Evolutionary conservation across 2,113 vertebrate species (phyloP).

Genomic region (Benitochromis conjunctus): DNA sequence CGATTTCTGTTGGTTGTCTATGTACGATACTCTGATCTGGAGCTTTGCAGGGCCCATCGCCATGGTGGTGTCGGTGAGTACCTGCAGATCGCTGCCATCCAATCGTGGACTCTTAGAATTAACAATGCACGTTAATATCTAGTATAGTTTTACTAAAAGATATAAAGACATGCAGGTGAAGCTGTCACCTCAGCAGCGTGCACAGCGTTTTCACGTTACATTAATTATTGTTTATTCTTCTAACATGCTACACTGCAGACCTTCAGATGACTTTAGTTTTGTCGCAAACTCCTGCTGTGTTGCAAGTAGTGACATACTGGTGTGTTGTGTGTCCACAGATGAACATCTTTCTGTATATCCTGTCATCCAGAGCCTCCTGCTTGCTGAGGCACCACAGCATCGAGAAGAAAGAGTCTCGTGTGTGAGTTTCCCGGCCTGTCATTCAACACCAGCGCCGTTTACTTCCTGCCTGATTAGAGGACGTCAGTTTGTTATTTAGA

Average conservation of each 20-base stretch:
- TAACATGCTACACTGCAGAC: background rate
- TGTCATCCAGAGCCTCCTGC: conserved; percentile 83
- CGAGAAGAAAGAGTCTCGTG: conserved; percentile 83
- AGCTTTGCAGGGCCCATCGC: conserved; percentile 88
- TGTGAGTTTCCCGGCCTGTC: conserved; percentile 73
- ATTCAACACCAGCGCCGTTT: background rate
- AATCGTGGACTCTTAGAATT: background rate
- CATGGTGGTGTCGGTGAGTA: conserved; percentile 81
- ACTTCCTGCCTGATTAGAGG: background rate
- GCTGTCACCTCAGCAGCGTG: background rate
- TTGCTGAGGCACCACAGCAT: conserved; percentile 75
- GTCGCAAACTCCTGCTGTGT: background rate
- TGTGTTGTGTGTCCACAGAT: conserved; percentile 71
- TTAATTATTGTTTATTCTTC: background rate
- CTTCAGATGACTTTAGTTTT: background rate
- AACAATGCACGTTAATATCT: background rate
- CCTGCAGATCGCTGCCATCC: background rate
- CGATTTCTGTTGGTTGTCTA: conserved; percentile 93
- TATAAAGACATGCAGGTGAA: background rate
- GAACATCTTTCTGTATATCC: conserved; percentile 84
- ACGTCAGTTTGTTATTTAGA: background rate
- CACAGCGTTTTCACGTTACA: background rate
- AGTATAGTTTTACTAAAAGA: background rate
- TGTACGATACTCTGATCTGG: conserved; percentile 92
- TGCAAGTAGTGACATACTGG: background rate